Conservation (phyloP, 2,113 vertebrate species). For the Lepisosteus oculatus region DNA sequence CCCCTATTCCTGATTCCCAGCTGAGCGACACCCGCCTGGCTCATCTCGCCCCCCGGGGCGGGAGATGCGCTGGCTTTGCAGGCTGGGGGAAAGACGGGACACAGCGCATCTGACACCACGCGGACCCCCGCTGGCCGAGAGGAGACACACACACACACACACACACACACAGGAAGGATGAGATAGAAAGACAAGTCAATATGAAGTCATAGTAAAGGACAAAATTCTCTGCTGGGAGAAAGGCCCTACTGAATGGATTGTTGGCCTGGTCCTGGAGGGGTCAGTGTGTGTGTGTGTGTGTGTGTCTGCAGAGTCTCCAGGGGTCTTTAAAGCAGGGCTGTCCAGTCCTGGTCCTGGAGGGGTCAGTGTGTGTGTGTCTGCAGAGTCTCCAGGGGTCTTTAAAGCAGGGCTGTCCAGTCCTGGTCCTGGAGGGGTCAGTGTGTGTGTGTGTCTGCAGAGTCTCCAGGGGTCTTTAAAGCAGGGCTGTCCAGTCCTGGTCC, state of each 20-base stretch:
- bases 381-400: not conserved
- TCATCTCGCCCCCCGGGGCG: conserved; percentile 42
- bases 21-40: conserved; percentile 51
- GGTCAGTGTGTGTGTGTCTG: too few species aligned
- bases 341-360: too few species aligned
- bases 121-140: too few species aligned
- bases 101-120: too few species aligned
- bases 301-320: not conserved
- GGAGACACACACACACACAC: too few species aligned
- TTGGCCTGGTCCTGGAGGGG: not conserved
- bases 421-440: too few species aligned
- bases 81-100: conserved; percentile 13
- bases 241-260: not conserved
- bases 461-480: not conserved
- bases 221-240: not conserved
- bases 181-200: not conserved
- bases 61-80: conserved; percentile 33
- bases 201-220: conserved; percentile 4
- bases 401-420: not conserved
- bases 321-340: too few species aligned
- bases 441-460: too few species aligned
- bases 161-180: too few species aligned
- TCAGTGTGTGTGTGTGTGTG: too few species aligned
- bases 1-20: conserved; percentile 19
- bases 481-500: not conserved